phyloP scores from a whole-genome alignment of 2,113 vertebrate genomes.

The Callospermophilus lateralis region DNA sequence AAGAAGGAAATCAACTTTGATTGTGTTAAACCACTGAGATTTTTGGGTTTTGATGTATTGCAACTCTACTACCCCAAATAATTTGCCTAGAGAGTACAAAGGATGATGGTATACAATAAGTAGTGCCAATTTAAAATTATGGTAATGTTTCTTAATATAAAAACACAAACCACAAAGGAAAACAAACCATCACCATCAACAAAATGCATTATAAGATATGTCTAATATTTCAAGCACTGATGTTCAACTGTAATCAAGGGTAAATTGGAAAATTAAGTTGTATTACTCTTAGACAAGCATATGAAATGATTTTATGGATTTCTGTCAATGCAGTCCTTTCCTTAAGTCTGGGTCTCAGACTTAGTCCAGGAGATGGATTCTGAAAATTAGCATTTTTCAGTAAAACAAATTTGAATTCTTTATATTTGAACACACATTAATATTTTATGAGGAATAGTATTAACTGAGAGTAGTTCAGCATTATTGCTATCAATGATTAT shows the following conservation, averaged over 20 bases:
- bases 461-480: neutral
- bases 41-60: neutral
- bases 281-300: neutral
- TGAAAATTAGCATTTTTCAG: neutral
- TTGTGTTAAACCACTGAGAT: neutral
- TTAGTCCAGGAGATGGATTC: neutral
- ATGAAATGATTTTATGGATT: neutral
- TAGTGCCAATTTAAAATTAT: neutral
- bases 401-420: neutral
- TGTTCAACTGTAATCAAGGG: neutral
- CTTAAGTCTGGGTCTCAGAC: neutral
- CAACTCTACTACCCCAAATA: neutral
- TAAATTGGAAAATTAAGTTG: neutral
- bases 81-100: neutral
- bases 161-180: neutral
- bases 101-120: neutral
- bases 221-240: neutral
- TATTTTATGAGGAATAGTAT: neutral
- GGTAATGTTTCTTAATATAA: neutral
- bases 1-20: neutral
- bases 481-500: too few species aligned
- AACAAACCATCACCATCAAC: neutral
- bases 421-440: neutral
- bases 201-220: neutral
- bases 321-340: neutral